Conservation (phyloP, 37 sponge, comb jelly and placozoan genomes). For the Beroe ovata region DNA sequence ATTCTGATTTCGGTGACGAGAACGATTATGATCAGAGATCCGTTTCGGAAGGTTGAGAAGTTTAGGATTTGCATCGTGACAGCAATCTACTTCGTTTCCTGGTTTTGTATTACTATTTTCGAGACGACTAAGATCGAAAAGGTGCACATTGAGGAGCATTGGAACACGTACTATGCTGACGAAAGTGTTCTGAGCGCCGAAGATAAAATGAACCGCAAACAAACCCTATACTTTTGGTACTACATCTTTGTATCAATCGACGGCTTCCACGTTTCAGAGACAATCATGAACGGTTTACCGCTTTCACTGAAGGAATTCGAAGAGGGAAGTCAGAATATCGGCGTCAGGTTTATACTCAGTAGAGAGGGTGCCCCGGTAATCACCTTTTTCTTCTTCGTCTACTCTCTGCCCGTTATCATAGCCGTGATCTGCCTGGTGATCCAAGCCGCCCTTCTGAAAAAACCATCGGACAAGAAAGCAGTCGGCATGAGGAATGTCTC, state of each 20-base stretch:
- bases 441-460: neutral
- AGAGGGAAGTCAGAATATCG: neutral
- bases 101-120: neutral
- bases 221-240: slow-evolving; percentile 8
- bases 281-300: neutral
- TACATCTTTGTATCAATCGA: neutral
- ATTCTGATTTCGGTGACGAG: neutral
- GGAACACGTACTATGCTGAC: too few relatives aligned
- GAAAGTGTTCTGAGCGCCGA: too few relatives aligned
- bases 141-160: neutral
- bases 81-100: neutral
- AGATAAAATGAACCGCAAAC: neutral
- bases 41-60: neutral
- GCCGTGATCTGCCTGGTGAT: neutral
- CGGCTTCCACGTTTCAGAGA: neutral
- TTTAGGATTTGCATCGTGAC: neutral
- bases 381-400: neutral
- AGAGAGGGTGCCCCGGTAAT: neutral
- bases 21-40: slow-evolving; percentile 13
- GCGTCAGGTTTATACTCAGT: too few relatives aligned
- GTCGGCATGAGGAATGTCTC: too few relatives aligned
- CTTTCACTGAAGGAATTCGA: neutral
- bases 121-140: neutral
- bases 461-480: neutral
- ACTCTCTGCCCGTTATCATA: neutral